phyloP scores from a whole-genome alignment of 2,113 vertebrate genomes.

The Trogon surrucura region DNA sequence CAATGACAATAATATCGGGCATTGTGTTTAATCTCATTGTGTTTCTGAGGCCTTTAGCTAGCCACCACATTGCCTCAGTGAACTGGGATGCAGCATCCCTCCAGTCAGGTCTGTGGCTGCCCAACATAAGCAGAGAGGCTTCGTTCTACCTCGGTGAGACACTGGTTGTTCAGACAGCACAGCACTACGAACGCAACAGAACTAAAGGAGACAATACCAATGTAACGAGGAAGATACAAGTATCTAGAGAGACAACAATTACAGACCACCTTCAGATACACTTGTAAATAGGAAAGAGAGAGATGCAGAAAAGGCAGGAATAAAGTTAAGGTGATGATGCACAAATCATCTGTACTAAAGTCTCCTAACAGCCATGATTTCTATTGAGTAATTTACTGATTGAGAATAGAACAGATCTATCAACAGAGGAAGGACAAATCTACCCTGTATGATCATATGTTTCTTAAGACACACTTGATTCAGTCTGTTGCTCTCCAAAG shows the following conservation, averaged over 20 bases:
- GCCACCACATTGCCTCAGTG: not conserved
- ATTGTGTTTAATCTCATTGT: not conserved
- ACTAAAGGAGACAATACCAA: not conserved
- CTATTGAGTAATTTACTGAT: not conserved
- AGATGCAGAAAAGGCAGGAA: not conserved
- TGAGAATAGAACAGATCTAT: not conserved
- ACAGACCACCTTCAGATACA: not conserved
- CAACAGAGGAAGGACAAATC: not conserved
- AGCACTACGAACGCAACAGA: not conserved
- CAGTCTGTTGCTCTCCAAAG: not conserved
- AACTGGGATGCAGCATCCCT: not conserved
- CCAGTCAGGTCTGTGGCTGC: not conserved
- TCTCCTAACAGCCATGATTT: not conserved
- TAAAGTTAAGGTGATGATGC: not conserved
- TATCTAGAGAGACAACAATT: not conserved
- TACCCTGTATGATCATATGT: not conserved
- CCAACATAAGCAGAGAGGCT: not conserved
- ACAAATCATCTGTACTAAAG: not conserved
- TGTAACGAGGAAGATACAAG: not conserved
- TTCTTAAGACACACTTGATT: not conserved
- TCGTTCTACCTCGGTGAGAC: not conserved
- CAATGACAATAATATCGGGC: not conserved
- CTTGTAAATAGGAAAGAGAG: not conserved
- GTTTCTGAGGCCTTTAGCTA: not conserved
- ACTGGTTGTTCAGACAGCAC: not conserved